Evolutionary conservation across 2,797 vertebrate genomes (phyloP).

Genomic region (Pantherophis vulpinus): DNA sequence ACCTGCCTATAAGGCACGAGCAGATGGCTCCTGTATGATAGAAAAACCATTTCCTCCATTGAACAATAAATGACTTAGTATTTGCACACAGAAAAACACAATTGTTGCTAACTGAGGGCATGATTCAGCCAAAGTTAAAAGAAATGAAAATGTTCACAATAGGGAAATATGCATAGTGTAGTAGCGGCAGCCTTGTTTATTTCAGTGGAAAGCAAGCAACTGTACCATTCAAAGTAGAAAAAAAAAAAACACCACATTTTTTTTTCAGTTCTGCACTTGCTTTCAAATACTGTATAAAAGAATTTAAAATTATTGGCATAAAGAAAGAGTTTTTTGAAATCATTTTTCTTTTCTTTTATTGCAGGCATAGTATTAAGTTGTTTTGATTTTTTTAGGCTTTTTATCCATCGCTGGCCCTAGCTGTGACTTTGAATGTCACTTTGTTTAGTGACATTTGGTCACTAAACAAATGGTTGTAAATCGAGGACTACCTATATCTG

Average conservation of each 20-base stretch:
- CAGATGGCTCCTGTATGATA: slow-evolving; percentile 17
- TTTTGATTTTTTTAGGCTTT: slow-evolving; percentile 29
- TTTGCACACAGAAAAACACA: not conserved
- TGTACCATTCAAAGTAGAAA: not conserved
- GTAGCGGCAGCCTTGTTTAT: not conserved
- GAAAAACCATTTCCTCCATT: not conserved
- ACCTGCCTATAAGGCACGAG: slow-evolving; percentile 19
- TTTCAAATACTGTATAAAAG: not conserved
- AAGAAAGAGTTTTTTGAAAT: not conserved
- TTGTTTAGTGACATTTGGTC: too few relatives aligned
- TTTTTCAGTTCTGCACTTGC: not conserved
- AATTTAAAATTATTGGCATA: not conserved
- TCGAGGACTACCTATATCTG: not conserved
- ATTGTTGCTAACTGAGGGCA: not conserved
- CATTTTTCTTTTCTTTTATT: not conserved
- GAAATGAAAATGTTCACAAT: not conserved
- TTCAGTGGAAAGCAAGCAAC: not conserved
- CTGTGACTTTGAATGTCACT: not conserved
- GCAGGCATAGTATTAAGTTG: slow-evolving; percentile 4
- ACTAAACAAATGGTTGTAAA: not conserved
- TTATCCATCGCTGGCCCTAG: not conserved
- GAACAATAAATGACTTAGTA: slow-evolving; percentile 3
- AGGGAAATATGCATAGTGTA: not conserved
- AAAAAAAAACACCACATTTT: not conserved
- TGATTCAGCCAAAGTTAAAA: not conserved